A percentile compares a stretch with the other conserved stretches of the same genome.
Evolutionary conservation across 2,888 invertebrate genomes (phyloP).

Genomic region (Linnaemya tessellans): DNA sequence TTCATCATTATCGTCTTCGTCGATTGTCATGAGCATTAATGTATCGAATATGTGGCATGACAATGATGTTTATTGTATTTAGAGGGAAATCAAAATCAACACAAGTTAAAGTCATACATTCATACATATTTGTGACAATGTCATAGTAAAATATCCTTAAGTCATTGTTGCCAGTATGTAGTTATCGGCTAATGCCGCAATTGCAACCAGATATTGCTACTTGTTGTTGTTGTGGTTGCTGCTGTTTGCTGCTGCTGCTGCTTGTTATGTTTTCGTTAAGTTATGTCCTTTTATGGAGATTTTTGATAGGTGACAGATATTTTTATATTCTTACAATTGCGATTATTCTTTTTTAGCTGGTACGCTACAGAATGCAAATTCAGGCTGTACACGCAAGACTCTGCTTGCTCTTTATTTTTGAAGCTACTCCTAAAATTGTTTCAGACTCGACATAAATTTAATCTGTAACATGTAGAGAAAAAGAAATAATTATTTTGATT

Average conservation of each 20-base stretch:
- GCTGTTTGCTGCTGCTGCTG: constrained; percentile 46
- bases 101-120: constrained; percentile 59
- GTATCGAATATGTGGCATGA: constrained; percentile 65
- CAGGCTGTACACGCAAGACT: no score
- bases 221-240: constrained; percentile 30
- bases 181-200: constrained; percentile 51
- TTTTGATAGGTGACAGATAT: constrained; percentile 82
- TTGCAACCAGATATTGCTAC: constrained; percentile 40
- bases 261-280: constrained; percentile 73
- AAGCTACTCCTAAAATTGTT: no score
- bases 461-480: no score
- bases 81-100: constrained; percentile 67
- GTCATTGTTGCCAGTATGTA: constrained; percentile 52
- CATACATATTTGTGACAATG: constrained; percentile 67
- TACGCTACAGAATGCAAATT: constrained; percentile 3
- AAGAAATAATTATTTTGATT: no score
- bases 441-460: no score
- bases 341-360: constrained; percentile 47
- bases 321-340: constrained; percentile 69
- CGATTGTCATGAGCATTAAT: constrained; percentile 63
- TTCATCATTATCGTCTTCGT: constrained; percentile 64
- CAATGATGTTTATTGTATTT: constrained; percentile 70
- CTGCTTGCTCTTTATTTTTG: neutral
- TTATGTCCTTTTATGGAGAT: constrained; percentile 81
- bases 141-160: constrained; percentile 68